Conservation (phyloP, 2,888 invertebrate species). For the Hirtodrosophila confusa region DNA sequence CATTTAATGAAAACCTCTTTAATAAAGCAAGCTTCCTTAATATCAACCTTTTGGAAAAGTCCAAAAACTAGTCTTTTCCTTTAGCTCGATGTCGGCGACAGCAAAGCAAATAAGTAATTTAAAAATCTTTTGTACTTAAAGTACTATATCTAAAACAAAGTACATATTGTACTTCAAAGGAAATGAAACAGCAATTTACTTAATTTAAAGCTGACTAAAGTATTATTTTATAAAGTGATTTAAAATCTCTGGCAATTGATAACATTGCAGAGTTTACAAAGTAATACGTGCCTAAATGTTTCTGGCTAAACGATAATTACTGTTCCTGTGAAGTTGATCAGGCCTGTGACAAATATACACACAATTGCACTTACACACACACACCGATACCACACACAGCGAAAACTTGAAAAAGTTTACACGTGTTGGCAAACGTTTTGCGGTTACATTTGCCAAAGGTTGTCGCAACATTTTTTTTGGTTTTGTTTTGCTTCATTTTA, state of each 20-base stretch:
- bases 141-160: not conserved
- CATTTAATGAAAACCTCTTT: no score
- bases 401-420: slow-evolving; percentile 59
- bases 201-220: slow-evolving; percentile 1
- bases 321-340: slow-evolving; percentile 31
- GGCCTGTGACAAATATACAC: slow-evolving; percentile 30
- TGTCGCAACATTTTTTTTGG: slow-evolving; percentile 21
- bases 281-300: slow-evolving; percentile 26
- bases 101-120: no score
- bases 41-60: no score
- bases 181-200: not conserved
- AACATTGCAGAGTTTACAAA: not conserved
- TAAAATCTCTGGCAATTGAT: slow-evolving; percentile 7
- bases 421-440: slow-evolving; percentile 72
- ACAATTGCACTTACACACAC: slow-evolving; percentile 41
- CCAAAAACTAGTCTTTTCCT: no score
- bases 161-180: not conserved
- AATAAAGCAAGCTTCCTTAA: no score
- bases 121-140: no score
- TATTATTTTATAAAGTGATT: slow-evolving; percentile 16
- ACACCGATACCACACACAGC: slow-evolving; percentile 13
- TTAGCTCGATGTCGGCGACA: no score
- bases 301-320: slow-evolving; percentile 41
- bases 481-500: slow-evolving; percentile 67
- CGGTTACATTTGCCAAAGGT: slow-evolving; percentile 50